Conservation (phyloP, 2,797 vertebrate species). For the Acomys russatus region DNA sequence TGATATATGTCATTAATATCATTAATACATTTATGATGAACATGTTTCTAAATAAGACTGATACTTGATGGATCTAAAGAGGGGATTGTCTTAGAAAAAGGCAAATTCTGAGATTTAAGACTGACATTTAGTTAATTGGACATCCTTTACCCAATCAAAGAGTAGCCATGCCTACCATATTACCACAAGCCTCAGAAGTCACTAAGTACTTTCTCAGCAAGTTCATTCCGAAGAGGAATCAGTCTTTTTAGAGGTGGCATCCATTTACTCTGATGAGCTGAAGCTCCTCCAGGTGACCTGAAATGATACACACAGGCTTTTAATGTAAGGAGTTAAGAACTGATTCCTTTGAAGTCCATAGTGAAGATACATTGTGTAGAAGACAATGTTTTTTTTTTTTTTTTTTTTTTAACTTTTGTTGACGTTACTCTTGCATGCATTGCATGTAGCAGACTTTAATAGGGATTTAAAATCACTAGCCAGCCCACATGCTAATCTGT, state of each 20-base stretch:
- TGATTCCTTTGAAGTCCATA: neutral
- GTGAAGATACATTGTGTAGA: neutral
- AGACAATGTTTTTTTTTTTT: neutral
- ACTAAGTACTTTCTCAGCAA: neutral
- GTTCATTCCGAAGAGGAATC: conserved; percentile 24
- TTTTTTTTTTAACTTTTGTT: conserved; percentile 21
- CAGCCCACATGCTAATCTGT: neutral
- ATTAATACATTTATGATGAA: conserved; percentile 16
- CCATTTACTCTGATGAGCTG: conserved; percentile 22
- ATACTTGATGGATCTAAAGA: conserved; percentile 21
- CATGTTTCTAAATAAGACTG: conserved; percentile 48
- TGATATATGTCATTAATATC: too few relatives aligned
- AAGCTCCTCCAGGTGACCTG: conserved; percentile 8
- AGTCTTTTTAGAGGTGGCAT: conserved; percentile 26
- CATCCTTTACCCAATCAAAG: conserved; percentile 47
- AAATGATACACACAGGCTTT: neutral
- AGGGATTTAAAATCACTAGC: neutral
- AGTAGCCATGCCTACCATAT: neutral
- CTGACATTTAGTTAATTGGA: conserved; percentile 67
- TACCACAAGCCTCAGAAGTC: neutral
- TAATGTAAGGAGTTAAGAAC: conserved; percentile 31
- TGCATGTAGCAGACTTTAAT: neutral
- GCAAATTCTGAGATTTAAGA: conserved; percentile 10
- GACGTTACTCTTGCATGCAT: neutral
- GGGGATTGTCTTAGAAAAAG: neutral